Evolutionary conservation across 2,888 invertebrate genomes (phyloP).

Genomic region (Brachypalpus laphriformis): DNA sequence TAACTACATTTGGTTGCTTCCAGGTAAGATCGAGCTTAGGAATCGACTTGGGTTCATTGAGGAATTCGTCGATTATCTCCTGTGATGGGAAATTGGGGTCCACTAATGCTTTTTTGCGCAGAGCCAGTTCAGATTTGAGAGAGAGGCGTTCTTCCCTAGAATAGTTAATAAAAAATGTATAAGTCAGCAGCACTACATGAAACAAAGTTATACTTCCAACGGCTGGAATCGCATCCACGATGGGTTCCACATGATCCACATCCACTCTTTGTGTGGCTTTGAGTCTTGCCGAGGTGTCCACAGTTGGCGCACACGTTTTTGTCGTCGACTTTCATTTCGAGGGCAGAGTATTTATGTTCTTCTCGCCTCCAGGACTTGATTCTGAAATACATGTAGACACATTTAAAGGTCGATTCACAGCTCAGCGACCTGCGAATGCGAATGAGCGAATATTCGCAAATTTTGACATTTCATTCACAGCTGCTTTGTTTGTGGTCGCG

Average conservation of each 20-base stretch:
- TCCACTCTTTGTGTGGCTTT: constrained; percentile 81
- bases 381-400: too few species aligned
- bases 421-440: too few species aligned
- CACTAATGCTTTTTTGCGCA: constrained; percentile 87
- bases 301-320: constrained; percentile 84
- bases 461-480: too few species aligned
- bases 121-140: constrained; percentile 87
- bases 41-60: neutral
- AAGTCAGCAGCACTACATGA: neutral
- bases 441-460: too few species aligned
- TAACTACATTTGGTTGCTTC: constrained; percentile 87
- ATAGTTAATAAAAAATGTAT: neutral
- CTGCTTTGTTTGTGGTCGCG: too few species aligned
- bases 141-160: constrained; percentile 86
- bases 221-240: constrained; percentile 85
- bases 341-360: constrained; percentile 84
- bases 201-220: constrained; percentile 84
- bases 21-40: constrained; percentile 84
- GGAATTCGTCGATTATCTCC: constrained; percentile 78
- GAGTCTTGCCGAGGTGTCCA: constrained; percentile 14
- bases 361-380: constrained; percentile 87
- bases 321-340: constrained; percentile 84
- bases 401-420: too few species aligned
- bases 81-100: constrained; percentile 88
- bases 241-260: constrained; percentile 86